phyloP scores from a whole-genome alignment of 2,113 vertebrate genomes.

The Onychostoma macrolepis region DNA sequence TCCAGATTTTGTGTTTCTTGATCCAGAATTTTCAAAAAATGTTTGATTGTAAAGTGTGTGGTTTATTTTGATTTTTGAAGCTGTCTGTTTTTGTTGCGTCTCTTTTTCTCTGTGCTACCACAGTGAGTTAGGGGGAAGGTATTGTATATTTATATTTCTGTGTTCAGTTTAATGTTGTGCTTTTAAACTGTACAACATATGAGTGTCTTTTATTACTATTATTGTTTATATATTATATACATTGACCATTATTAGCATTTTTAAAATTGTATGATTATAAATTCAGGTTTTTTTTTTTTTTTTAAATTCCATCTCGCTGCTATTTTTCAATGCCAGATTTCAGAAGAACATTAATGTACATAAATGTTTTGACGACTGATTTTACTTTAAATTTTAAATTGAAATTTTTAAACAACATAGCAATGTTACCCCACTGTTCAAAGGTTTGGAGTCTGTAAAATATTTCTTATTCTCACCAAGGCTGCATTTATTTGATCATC shows the following conservation, averaged over 20 bases:
- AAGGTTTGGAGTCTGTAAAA: background rate
- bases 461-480: background rate
- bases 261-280: background rate
- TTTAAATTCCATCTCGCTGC: background rate
- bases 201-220: background rate
- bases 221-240: background rate
- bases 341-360: background rate
- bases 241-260: background rate
- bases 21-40: background rate
- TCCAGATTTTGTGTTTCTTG: background rate
- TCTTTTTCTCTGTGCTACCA: slow-evolving; percentile 69
- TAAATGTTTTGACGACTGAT: background rate
- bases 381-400: background rate
- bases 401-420: background rate
- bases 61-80: slow-evolving; percentile 41
- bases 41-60: slow-evolving; percentile 39
- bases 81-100: slow-evolving; percentile 37
- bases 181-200: background rate
- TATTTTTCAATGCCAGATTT: background rate
- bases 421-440: background rate
- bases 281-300: background rate
- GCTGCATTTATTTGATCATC: background rate
- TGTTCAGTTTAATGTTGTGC: slow-evolving; percentile 26
- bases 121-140: slow-evolving; percentile 84
- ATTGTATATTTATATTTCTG: slow-evolving; percentile 70